Conservation (phyloP, 2,888 invertebrate genomes). For the Trichogramma evanescens region DNA sequence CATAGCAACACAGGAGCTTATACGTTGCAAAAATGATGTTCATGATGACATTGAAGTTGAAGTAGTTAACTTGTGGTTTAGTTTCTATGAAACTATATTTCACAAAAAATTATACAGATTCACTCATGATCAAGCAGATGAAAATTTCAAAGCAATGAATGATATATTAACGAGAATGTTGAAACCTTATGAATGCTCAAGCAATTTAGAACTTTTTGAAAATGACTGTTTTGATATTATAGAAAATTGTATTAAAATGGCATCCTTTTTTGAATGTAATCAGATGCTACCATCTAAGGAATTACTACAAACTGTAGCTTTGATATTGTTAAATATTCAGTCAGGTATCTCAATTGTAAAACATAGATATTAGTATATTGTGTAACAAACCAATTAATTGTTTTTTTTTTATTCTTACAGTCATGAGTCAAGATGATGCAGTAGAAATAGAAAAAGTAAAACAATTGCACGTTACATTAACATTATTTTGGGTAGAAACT, state of each 20-base stretch:
- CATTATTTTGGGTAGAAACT: slow-evolving; percentile 34
- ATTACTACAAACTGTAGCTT: slow-evolving; percentile 25
- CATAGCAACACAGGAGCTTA: slow-evolving; percentile 32
- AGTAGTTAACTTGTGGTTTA: slow-evolving; percentile 33
- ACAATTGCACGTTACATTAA: slow-evolving; percentile 30
- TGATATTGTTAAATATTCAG: slow-evolving; percentile 29
- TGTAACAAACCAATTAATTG: background rate
- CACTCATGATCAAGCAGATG: slow-evolving; percentile 9
- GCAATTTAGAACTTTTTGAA: slow-evolving; percentile 30
- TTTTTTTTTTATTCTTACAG: slow-evolving; percentile 8
- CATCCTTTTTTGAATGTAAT: slow-evolving; percentile 31
- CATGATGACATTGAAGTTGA: slow-evolving; percentile 24
- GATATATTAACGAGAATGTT: slow-evolving; percentile 29
- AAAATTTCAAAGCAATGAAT: slow-evolving; percentile 26
- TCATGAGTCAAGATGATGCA: slow-evolving; percentile 18
- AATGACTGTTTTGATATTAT: slow-evolving; percentile 31
- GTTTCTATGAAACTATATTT: slow-evolving; percentile 27
- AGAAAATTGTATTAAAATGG: slow-evolving; percentile 33
- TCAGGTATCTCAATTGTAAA: slow-evolving; percentile 24
- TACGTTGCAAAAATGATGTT: slow-evolving; percentile 21
- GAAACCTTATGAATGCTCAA: slow-evolving; percentile 26
- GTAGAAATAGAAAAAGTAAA: slow-evolving; percentile 25
- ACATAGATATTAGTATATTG: background rate
- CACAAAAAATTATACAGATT: slow-evolving; percentile 23
- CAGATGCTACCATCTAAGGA: slow-evolving; percentile 21